Evolutionary conservation across 2,113 vertebrate species (phyloP), one percentile per base, ranked within the genome.

Genomic region (Patagioenas fasciata): DNA sequence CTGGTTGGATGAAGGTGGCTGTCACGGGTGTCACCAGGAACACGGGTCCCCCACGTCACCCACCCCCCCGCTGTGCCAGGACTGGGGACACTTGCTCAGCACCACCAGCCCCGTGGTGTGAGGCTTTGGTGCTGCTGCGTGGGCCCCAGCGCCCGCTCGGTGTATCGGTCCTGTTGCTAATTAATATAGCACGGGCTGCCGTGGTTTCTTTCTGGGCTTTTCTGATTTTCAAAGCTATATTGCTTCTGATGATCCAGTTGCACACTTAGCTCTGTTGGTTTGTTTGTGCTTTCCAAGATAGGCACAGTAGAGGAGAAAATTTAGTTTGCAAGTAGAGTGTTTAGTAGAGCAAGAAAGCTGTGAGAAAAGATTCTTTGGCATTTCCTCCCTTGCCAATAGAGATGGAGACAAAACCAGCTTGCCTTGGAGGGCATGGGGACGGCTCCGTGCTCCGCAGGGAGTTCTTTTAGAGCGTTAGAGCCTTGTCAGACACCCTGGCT

Each of bases 401-500:
- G 42, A 8, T 29, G 23, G 32, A 89, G 62, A 51, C 24, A 58
- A 65, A 53, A 65, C 0, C 70, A 58, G 31, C 38, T 71, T 70
- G 29, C 47, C 32, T 42, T 38, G 73, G 19, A 8, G 13, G 72
- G 80, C 25, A 48, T 6, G 2, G 1, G 0, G 3, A 7, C 0
- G 3, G 26, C 32, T 86, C 51, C 8, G 57, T 80, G 69, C 70
- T 75, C 50, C 4, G 2, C 38, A 0, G 28, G 5, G 40, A 47
- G 36, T 60, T 67, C 21, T 6, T 71, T 15, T 48, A 66, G 38
- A 69, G 38, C 29, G 14, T 15, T 44, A 54, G 53, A 57, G 14
- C 17, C 11, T 4, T 40, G 36, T 20, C 83, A 69, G 28, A 40
- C 64, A 11, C 40, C 21, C 70, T 8, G 48, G 48, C 26, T 85